Evolutionary conservation across 2,113 vertebrate genomes (phyloP).

Genomic region (Psilopogon haemacephalus): DNA sequence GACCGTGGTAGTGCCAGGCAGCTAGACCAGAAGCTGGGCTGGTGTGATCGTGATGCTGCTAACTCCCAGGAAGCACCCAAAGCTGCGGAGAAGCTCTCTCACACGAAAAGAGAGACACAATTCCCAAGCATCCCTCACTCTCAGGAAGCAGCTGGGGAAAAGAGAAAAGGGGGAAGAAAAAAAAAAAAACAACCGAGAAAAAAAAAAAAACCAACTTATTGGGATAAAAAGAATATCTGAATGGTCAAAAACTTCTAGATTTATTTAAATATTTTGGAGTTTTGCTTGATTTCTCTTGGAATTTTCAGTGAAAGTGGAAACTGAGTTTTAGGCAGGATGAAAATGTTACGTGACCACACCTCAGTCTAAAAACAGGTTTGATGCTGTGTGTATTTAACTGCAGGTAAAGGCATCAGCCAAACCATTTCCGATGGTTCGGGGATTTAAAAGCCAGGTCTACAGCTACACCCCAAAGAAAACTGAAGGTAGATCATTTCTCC

Average conservation of each 20-base stretch:
- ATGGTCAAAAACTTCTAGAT: background rate
- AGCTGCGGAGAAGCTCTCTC: background rate
- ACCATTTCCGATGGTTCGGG: accelerated
- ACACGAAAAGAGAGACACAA: accelerated
- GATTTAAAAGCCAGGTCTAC: background rate
- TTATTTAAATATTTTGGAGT: background rate
- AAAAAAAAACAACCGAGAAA: no score
- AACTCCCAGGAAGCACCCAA: background rate
- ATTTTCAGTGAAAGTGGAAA: background rate
- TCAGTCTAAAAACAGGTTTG: background rate
- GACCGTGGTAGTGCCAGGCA: background rate
- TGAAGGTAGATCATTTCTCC: background rate
- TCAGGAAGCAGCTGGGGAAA: background rate
- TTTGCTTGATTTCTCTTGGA: background rate
- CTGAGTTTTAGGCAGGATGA: background rate
- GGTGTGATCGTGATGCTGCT: background rate
- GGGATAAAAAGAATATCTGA: accelerated
- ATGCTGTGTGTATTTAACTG: background rate
- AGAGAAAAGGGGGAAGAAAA: background rate
- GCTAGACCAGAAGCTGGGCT: background rate
- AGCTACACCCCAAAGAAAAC: background rate
- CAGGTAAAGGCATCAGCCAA: background rate
- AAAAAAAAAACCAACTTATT: no score
- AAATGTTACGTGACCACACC: background rate
- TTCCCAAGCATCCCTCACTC: background rate